Conservation (phyloP, 1,140 invertebrate species). For the Monochamus saltuarius region DNA sequence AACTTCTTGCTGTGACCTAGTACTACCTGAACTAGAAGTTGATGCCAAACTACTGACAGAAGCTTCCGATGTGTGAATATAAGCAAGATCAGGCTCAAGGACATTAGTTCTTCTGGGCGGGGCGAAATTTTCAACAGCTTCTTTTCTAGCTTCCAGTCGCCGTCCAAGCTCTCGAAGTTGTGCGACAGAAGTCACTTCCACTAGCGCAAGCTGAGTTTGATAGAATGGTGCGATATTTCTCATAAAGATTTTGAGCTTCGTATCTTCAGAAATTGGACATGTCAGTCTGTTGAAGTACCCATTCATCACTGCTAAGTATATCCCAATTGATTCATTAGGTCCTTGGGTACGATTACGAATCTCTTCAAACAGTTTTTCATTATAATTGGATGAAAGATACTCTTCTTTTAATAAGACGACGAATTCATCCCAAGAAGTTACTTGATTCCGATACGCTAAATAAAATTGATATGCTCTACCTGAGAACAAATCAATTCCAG, state of each 20-base stretch:
- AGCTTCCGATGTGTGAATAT: neutral
- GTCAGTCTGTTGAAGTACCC: constrained; percentile 37
- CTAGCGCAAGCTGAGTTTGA: constrained; percentile 22
- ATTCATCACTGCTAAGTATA: constrained; percentile 43
- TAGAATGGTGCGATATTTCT: constrained; percentile 23
- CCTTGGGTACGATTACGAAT: constrained; percentile 42
- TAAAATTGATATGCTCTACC: constrained; percentile 41
- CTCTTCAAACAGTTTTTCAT: constrained; percentile 39
- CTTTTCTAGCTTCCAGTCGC: constrained; percentile 13
- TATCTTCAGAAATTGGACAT: constrained; percentile 8
- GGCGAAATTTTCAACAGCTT: constrained; percentile 9
- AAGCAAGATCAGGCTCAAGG: constrained; percentile 27
- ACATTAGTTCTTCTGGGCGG: constrained; percentile 5
- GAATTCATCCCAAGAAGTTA: constrained; percentile 36
- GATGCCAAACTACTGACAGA: neutral
- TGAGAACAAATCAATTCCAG: constrained; percentile 39
- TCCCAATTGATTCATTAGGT: constrained; percentile 37
- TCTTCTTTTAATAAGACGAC: constrained; percentile 27
- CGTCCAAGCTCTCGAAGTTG: constrained; percentile 15
- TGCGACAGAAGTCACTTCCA: constrained; percentile 15
- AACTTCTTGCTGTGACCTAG: neutral
- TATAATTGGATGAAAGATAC: constrained; percentile 37
- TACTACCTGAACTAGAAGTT: neutral
- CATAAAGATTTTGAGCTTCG: constrained; percentile 15
- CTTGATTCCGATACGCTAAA: constrained; percentile 19